Base-by-base conservation (phyloP, 1,140 invertebrate species). In the Trachymyrmex cornetzi region DNA sequence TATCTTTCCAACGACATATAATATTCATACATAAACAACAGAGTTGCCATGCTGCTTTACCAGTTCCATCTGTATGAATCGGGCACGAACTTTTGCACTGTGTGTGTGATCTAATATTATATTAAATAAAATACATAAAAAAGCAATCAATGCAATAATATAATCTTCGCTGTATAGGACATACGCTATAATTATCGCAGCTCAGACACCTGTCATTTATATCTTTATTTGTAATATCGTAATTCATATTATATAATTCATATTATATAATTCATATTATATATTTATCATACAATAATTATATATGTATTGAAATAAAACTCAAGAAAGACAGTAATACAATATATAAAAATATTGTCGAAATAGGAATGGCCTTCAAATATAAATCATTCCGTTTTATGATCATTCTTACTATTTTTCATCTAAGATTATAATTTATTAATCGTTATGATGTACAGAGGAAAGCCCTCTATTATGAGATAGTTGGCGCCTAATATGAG, bases 341-440 rank as follows among this genome's bases (percentile, higher is more conserved):
- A 77, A 61, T 88, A 50, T 22, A 50, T 53, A 72, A 30, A 88
- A 88, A 85, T 88, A 89, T 44, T 89, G 75, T 72, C 44, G 48
- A 50, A 85, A 79, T 44, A 89, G 81, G 75, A 89, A 89, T 89
- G 75, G 7, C 44, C 57, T 86, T 44, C 55, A 34, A 77, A 34
- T 82, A 55, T 82, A 24, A 50, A 74, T 59, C 24, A 63, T 67
- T 0, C 7, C 19, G 48, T 48, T 55, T 55, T 44, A 66, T 30
- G n/a, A 59, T 59, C 9, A 75, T 72, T 44, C 7, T 55, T 53
- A 19, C 24, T 12, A 53, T 30, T n/a, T 12, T 80, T 79, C 19
- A 3, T 75, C 48, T n/a, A 44, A 34, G n/a, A 66, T 59, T 53
- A 38, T 24, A 57, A 11, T 12, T 19, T 38, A 59, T n/a, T 34